phyloP scores from a whole-genome alignment of 2,113 vertebrate species.

The Nanorana parkeri region DNA sequence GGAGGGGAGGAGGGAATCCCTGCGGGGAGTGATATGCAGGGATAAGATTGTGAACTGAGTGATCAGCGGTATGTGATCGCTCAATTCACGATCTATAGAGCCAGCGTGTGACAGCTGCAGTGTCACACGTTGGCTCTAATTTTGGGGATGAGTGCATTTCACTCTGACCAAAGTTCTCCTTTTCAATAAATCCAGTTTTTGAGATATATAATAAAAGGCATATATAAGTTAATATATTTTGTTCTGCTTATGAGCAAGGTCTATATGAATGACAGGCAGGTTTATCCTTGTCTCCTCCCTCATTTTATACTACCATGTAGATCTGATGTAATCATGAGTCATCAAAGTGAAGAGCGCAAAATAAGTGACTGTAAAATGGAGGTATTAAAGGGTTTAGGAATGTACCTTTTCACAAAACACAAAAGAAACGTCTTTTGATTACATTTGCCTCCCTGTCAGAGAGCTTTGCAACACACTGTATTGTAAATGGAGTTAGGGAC shows the following conservation, averaged over 20 bases:
- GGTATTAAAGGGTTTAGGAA: constrained; percentile 39
- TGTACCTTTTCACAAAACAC: constrained; percentile 33
- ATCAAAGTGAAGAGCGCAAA: constrained; percentile 19
- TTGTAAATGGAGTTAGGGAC: constrained; percentile 15
- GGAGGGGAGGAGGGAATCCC: too few species aligned
- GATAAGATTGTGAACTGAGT: too few species aligned
- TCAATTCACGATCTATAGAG: too few species aligned
- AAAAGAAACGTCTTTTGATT: constrained; percentile 4
- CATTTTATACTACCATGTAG: constrained; percentile 2
- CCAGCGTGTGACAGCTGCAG: too few species aligned
- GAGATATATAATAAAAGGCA: too few species aligned
- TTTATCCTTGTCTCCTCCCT: background rate
- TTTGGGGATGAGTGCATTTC: too few species aligned
- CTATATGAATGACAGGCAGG: background rate
- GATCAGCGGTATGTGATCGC: too few species aligned
- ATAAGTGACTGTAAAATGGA: constrained; percentile 22
- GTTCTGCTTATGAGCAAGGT: background rate
- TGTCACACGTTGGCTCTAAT: too few species aligned
- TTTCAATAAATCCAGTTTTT: too few species aligned
- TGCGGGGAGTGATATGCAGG: too few species aligned
- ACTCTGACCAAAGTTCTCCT: too few species aligned
- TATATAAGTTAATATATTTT: background rate
- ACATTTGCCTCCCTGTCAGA: constrained; percentile 5
- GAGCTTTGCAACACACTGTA: background rate
- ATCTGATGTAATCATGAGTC: constrained; percentile 16